Evolutionary conservation across 2,888 invertebrate species (phyloP), one percentile per base, ranked within the genome.

Genomic region (Chironomus riparius): DNA sequence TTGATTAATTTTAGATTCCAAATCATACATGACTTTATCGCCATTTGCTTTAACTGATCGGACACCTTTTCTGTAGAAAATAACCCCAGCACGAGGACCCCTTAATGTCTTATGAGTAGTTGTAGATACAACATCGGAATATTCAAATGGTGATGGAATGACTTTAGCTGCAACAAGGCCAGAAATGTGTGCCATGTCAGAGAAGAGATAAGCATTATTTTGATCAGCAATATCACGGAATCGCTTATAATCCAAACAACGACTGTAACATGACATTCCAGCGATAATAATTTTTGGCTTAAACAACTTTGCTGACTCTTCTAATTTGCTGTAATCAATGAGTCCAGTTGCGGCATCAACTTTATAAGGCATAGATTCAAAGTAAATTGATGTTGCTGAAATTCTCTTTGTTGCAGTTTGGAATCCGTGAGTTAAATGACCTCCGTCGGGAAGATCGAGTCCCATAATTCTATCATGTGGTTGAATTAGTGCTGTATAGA

Each of bases 281-380:
- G 98, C 98, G 79, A 99, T 92, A 78, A 98, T 97, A 24, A 98
- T 83, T 80, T 91, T 91, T 0, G 98, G 98, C 78, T 94, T 93
- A 85, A 97, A 98, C 1, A 97, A 85, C 79, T 87, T 88, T 0
- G 98, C 95, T 22, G 89, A 91, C 79, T 90, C 90, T 2, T 91
- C 91, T 69, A 98, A 85, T 81, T 89, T 88, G 78, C 97, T 95
- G 81, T 98, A 98, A 85, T 98, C 97, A 78, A 98, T 97, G 0
- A 95, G 83, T 24, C 97, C 98, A 38, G 92, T 93, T 77, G 85
- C 84, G 1, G 92, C 88, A 82, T 96, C 79, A 80, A 95, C 92
- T 85, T 96, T 97, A 83, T 99, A 99, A 0, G 98, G 97, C 93
- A 98, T 94, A 77, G 97, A 97, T 86, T 98, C 97, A 83, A 98